Conservation (phyloP, 2,797 vertebrate species). For the Ispidina lecontei region DNA sequence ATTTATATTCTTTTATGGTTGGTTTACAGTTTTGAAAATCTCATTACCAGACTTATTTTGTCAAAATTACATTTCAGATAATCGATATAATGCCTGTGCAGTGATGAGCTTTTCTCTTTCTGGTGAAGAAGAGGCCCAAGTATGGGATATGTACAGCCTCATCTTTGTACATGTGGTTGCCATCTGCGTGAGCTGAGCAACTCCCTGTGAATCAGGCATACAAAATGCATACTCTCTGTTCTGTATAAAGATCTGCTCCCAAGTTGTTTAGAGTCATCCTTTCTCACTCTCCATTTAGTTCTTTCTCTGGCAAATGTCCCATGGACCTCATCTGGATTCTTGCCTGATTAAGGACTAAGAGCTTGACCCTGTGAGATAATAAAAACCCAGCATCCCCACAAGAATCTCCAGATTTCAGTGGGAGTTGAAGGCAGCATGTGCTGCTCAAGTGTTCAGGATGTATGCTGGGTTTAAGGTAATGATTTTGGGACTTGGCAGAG, state of each 20-base stretch:
- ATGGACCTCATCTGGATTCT: constrained; percentile 28
- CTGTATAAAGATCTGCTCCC: constrained; percentile 26
- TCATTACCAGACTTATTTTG: background rate
- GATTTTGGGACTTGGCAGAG: constrained; percentile 48
- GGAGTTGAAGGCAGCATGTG: background rate
- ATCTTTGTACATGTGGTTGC: constrained; percentile 46
- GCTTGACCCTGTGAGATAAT: constrained; percentile 45
- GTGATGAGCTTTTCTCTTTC: background rate
- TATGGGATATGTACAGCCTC: background rate
- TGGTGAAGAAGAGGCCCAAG: background rate
- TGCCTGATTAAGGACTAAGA: constrained; percentile 53
- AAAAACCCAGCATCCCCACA: constrained; percentile 11
- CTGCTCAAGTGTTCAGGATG: constrained; percentile 14
- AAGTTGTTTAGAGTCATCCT: constrained; percentile 35
- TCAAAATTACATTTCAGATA: background rate
- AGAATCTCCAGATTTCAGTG: background rate
- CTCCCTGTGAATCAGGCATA: constrained; percentile 31
- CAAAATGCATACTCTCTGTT: constrained; percentile 27
- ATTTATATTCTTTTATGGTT: background rate
- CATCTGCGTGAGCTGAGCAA: constrained; percentile 25
- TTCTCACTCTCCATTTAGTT: constrained; percentile 43
- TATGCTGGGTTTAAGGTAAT: constrained; percentile 40
- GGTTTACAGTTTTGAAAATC: background rate
- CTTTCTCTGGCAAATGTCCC: constrained; percentile 36
- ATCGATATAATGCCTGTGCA: background rate